Evolutionary conservation across 2,113 vertebrate species (phyloP), one percentile per base, ranked within the genome.

Genomic region (Hippocampus comes): DNA sequence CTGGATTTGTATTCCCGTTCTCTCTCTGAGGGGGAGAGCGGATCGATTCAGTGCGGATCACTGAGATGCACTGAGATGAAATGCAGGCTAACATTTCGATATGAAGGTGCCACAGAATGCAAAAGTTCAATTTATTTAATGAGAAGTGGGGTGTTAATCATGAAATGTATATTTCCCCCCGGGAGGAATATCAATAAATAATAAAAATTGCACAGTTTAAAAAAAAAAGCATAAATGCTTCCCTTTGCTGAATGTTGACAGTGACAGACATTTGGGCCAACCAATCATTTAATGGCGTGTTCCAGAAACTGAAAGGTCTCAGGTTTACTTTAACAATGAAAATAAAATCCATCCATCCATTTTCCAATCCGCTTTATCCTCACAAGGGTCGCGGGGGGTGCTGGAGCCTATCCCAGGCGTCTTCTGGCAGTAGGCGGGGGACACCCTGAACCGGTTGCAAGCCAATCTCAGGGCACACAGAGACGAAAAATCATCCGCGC

Each of bases 51-150:
- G 43, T 8, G 23, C 15, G 12, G 59, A 71, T 67, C 68, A 59
- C 42, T 64, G 63, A 64, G 70, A 71, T 72, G 78, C 61, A 73
- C 75, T 77, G 73, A 67, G 75, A 78, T 78, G 61, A 77, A 82
- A 85, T 63, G 70, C 27, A 68, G 43, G 77, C 74, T 61, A 68
- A 74, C 23, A 73, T 71, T 25, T 75, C 27, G 63, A 46, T 41
- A 78, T 77, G 57, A 60, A 67, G 57, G 51, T 66, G 46, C 63
- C 43, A 63, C 56, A 43, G 21, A 23, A 59, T 18, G 71, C 38
- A 77, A 34, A 42, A n/a, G 27, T 66, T 49, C 43, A 66, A 66
- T 66, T 66, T 66, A 43, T 66, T 48, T 66, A 66, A 48, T 66
- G 64, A 66, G 43, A 48, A 66, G 12, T 27, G 42, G 34, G 9